Base-by-base conservation (phyloP, 2,888 invertebrate genomes). In the Tanytarsus gracilentus region DNA sequence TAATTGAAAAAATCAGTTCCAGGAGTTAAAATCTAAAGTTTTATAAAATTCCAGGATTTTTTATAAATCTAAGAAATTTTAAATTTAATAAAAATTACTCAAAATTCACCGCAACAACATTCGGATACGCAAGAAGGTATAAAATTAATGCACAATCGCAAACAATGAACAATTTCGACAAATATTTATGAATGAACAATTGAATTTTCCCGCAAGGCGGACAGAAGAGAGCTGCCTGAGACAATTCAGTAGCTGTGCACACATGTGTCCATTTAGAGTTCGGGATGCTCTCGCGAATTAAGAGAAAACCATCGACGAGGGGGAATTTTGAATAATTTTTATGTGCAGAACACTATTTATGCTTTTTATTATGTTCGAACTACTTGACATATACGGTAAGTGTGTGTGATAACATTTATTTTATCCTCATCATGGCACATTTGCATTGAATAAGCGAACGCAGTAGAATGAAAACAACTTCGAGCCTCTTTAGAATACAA, bases 391-490 rank as follows among this genome's bases (percentile, higher is more conserved):
- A 40, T 55, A 55, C 27, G 39, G 55, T 39, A 26, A 55, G 55
- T 55, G 55, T 55, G 55, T 55, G 55, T 55, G 55, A 55, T 55
- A 55, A 55, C 55, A 40, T 55, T 55, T 55, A 55, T 55, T 55
- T 27, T n/a, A n/a, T n/a, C n/a, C n/a, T n/a, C n/a, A n/a, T n/a
- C n/a, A n/a, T n/a, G n/a, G n/a, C 27, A 26, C 55, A 55, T 55
- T 55, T 55, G 55, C 55, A 55, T 55, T 55, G 55, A 55, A 55
- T 55, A 26, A n/a, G n/a, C n/a, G n/a, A n/a, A n/a, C n/a, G n/a
- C n/a, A n/a, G n/a, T n/a, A n/a, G n/a, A n/a, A n/a, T n/a, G n/a
- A n/a, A n/a, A n/a, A n/a, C n/a, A n/a, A n/a, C n/a, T n/a, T n/a
- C n/a, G n/a, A n/a, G n/a, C n/a, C n/a, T n/a, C n/a, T n/a, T n/a